A percentile compares a stretch with the other conserved stretches of the same genome.
Evolutionary conservation across 1,140 invertebrate genomes (phyloP).

Genomic region (Hypsibius dujardini): DNA sequence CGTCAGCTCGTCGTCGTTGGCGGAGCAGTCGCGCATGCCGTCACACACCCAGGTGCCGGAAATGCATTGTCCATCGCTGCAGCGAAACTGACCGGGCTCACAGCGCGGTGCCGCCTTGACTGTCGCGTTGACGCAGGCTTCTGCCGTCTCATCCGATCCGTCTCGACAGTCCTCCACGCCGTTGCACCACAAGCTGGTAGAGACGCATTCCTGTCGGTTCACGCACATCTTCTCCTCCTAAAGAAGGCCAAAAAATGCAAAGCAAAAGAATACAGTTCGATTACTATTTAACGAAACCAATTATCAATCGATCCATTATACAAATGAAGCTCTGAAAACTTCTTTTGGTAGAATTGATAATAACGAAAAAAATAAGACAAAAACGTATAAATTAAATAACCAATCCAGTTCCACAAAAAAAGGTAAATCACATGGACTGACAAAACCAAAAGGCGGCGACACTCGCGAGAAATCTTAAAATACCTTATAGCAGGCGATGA

Average conservation of each 20-base stretch:
- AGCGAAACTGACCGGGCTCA: slow-evolving; percentile 48
- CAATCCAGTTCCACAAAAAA: no score
- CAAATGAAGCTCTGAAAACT: no score
- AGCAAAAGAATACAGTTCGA: no score
- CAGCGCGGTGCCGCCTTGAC: neutral
- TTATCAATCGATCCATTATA: no score
- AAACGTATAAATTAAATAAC: no score
- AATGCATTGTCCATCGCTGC: slow-evolving; percentile 59
- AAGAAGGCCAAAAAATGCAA: no score
- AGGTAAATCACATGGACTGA: neutral
- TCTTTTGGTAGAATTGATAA: no score
- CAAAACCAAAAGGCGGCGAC: neutral
- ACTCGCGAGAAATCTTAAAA: neutral
- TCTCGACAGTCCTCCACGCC: slow-evolving; percentile 29
- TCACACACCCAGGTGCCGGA: slow-evolving; percentile 80
- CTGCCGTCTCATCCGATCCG: slow-evolving; percentile 29
- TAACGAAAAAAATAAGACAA: no score
- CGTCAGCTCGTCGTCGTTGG: slow-evolving; percentile 62
- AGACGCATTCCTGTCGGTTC: slow-evolving; percentile 34
- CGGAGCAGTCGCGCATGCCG: slow-evolving; percentile 61
- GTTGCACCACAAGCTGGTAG: slow-evolving; percentile 29
- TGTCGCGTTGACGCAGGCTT: neutral
- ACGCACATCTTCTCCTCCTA: slow-evolving; percentile 24
- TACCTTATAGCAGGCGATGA: neutral
- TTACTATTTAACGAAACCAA: no score